A percentile compares a stretch with the other conserved stretches of the same genome.
phyloP scores from a whole-genome alignment of 2,113 vertebrate species.

The Siphamia tubifer region DNA sequence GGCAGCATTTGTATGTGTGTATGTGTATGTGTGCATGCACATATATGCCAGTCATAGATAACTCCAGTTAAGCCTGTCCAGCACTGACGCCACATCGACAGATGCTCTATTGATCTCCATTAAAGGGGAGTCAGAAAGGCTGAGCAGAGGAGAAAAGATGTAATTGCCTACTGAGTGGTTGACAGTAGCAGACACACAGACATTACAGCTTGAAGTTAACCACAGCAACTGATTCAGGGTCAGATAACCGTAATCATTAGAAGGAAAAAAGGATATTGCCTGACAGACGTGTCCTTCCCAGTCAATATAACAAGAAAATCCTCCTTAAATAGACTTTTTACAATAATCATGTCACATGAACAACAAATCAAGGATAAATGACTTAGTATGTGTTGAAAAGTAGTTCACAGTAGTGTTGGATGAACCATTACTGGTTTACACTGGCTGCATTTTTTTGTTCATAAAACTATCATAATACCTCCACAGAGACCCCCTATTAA shows the following conservation, averaged over 20 bases:
- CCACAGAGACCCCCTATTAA: too few species aligned
- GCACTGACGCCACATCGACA: conserved; percentile 69
- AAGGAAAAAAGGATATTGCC: conserved; percentile 39
- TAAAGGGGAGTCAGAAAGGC: conserved; percentile 74
- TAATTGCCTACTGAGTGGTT: conserved; percentile 71
- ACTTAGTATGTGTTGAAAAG: not conserved
- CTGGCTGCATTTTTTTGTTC: too few species aligned
- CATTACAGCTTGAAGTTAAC: conserved; percentile 61
- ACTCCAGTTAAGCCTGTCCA: conserved; percentile 62
- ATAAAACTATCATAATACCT: too few species aligned
- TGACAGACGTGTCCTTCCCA: conserved; percentile 28
- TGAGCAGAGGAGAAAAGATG: conserved; percentile 72
- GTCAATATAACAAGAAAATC: conserved; percentile 27
- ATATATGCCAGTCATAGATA: conserved; percentile 57
- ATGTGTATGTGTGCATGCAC: not conserved
- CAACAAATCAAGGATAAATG: not conserved
- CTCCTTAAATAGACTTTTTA: conserved; percentile 29
- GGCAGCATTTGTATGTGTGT: not conserved
- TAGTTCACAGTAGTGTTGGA: too few species aligned
- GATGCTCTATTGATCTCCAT: conserved; percentile 79
- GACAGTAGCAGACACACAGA: conserved; percentile 63
- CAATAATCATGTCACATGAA: conserved; percentile 15
- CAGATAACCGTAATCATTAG: conserved; percentile 73
- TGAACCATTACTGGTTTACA: too few species aligned
- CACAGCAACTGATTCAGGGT: conserved; percentile 63